Evolutionary conservation across 2,113 vertebrate genomes (phyloP).

Genomic region (Apus apus): DNA sequence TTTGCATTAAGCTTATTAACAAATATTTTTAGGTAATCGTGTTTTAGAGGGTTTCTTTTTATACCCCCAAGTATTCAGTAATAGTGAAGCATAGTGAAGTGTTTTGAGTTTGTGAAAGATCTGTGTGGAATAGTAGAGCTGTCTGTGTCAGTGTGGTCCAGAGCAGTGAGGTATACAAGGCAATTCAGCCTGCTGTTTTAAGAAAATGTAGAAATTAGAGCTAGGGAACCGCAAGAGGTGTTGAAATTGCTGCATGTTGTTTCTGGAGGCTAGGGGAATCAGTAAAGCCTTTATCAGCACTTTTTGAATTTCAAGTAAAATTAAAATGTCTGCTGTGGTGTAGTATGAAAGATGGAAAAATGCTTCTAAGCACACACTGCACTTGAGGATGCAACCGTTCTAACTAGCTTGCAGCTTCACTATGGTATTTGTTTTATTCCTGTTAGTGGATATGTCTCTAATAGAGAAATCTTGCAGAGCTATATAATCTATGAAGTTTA

Average conservation of each 20-base stretch:
- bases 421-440: not conserved
- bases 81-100: slow-evolving; percentile 56
- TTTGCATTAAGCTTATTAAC: slow-evolving; percentile 76
- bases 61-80: slow-evolving; percentile 59
- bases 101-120: not conserved
- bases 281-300: slow-evolving; percentile 3
- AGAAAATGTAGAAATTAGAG: not conserved
- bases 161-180: slow-evolving; percentile 22
- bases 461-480: slow-evolving; percentile 34
- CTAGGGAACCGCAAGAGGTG: not conserved
- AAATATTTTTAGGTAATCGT: slow-evolving; percentile 73
- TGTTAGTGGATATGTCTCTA: slow-evolving; percentile 35
- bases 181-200: not conserved
- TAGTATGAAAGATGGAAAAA: not conserved
- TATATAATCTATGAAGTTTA: not conserved
- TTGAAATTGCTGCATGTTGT: not conserved
- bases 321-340: not conserved
- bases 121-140: not conserved
- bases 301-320: slow-evolving; percentile 13
- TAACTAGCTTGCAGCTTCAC: slow-evolving; percentile 52
- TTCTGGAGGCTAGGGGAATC: not conserved
- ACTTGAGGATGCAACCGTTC: slow-evolving; percentile 60
- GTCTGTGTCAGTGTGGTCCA: slow-evolving; percentile 8
- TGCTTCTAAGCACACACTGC: slow-evolving; percentile 33
- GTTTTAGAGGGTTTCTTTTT: slow-evolving; percentile 59